Base-by-base conservation (phyloP, 37 sponge, comb jelly and placozoan genomes). In the Mnemiopsis leidyi region DNA sequence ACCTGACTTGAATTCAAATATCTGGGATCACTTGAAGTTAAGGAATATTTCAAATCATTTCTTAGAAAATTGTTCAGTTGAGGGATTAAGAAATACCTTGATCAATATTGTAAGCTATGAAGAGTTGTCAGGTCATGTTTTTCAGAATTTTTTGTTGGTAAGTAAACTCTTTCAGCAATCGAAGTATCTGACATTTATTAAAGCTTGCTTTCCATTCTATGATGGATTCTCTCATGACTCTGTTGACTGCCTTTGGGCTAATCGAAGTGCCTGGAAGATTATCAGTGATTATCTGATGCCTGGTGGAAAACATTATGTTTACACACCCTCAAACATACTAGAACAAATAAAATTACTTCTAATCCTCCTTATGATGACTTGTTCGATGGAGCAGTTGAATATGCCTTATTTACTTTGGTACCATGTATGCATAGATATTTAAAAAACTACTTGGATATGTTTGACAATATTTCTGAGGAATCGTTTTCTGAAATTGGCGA, bases 341-440 rank as follows among this genome's bases (percentile, higher is more conserved):
- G 82, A 79, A 5, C 36, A 79, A 33, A 33, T 79, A 2, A 33
- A 31, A 79, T 33, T 1, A 33, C 82, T 33, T 32, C 82, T 5
- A 79, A 79, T 79, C 82, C 82, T 36, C 82, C 82, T 35, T 79
- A 79, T 35, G 82, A 79, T 1, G 82, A 79, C 29, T 29, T 79
- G 37, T 79, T 79, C 32, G 82, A 79, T 79, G 82, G 82, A 20
- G 82, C 36, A 20, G 36, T 79, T 23, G 82, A 79, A 35, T 79
- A 36, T 35, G 82, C 82, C 21, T 9, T 79, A 20, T 35, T 36
- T 36, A 36, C 34, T 9, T 36, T 79, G 2, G 21, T 79, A 32
- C 82, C 82, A 32, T 33, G 82, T 16, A 33, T 79, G 21, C 82
- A 79, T 16, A 32, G 36, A 5, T 79, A 36, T 35, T 33, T 36